Percentiles rank a stretch among this genome's conserved stretches.
Conservation (phyloP, 2,888 invertebrate genomes). For the Drosophila greeni region DNA sequence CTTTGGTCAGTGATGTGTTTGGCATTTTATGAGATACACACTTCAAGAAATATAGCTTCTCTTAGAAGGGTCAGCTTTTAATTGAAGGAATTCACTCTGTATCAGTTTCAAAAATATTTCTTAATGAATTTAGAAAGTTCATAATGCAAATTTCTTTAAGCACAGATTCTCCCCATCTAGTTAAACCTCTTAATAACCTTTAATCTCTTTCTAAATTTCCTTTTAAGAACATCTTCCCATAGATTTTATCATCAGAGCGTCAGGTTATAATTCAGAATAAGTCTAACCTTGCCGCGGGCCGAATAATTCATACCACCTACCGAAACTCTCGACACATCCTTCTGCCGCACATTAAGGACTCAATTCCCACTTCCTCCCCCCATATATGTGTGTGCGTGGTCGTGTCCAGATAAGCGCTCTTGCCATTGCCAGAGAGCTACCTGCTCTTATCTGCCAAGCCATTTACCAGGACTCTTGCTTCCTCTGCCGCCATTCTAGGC, state of each 20-base stretch:
- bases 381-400: constrained; percentile 14
- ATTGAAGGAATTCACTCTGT: not conserved
- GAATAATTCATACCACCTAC: constrained; percentile 12
- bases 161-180: not conserved
- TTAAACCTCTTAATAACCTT: constrained; percentile 1
- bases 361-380: not conserved
- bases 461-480: constrained; percentile 48
- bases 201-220: constrained; percentile 6
- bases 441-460: constrained; percentile 54
- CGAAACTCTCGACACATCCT: constrained; percentile 2
- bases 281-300: constrained; percentile 10
- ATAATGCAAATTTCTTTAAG: not conserved
- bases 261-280: constrained; percentile 26
- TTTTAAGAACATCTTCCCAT: not conserved
- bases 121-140: not conserved
- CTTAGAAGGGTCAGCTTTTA: not conserved
- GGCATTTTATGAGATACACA: not conserved
- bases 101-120: not conserved
- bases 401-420: constrained; percentile 43
- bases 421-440: constrained; percentile 34
- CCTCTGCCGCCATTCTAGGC: constrained; percentile 20
- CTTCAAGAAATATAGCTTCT: not conserved
- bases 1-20: not conserved
- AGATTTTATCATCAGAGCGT: constrained; percentile 12
- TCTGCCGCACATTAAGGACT: not conserved